Percentiles rank a stretch among this genome's conserved stretches.
Evolutionary conservation across 2,797 vertebrate genomes (phyloP).

Genomic region (Melanogrammus aeglefinus): DNA sequence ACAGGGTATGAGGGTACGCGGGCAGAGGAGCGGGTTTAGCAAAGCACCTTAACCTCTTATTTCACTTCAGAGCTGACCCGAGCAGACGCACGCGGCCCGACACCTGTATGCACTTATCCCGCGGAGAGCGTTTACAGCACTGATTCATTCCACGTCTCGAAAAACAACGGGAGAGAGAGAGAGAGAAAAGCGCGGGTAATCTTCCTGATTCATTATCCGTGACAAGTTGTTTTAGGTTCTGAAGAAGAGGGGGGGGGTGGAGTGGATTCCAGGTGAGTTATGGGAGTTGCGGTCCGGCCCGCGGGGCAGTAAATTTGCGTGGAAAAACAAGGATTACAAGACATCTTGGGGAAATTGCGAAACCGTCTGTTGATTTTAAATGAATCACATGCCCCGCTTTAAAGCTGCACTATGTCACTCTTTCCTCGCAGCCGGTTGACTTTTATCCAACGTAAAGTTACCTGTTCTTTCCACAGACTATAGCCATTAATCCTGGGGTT

Average conservation of each 20-base stretch:
- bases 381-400: neutral
- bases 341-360: constrained; percentile 3
- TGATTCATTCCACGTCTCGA: neutral
- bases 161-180: neutral
- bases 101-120: neutral
- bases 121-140: neutral
- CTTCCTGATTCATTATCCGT: neutral
- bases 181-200: neutral
- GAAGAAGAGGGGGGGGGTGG: neutral
- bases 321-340: constrained; percentile 7
- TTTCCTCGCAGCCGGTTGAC: neutral
- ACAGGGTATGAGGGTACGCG: too few species aligned
- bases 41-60: neutral
- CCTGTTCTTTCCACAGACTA: neutral
- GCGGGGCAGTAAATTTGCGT: neutral
- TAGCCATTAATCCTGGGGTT: neutral
- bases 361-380: constrained; percentile 5
- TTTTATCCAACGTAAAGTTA: neutral
- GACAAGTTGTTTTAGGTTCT: neutral
- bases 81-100: neutral
- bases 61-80: neutral
- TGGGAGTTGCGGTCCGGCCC: neutral
- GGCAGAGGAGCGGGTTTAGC: neutral
- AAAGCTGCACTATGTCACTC: neutral
- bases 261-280: neutral